Evolutionary conservation across 2,888 invertebrate genomes (phyloP).

Genomic region (Limnephilus lunatus): DNA sequence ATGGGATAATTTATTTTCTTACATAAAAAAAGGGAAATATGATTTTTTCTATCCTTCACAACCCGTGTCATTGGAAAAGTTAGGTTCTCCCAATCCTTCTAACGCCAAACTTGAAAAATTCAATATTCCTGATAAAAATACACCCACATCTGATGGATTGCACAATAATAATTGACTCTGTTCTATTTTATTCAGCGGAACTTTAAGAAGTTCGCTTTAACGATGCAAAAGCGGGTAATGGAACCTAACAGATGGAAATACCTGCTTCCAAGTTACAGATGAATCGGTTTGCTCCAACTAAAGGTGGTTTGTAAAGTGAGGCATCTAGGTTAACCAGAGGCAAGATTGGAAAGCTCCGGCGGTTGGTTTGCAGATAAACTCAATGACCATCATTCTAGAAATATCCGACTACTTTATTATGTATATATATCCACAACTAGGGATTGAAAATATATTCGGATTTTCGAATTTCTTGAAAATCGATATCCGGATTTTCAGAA

Average conservation of each 20-base stretch:
- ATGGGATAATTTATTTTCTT: too few relatives aligned
- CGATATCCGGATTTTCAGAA: too few relatives aligned
- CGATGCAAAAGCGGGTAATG: constrained; percentile 17
- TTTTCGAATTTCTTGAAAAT: too few relatives aligned
- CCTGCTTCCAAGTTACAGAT: constrained; percentile 18
- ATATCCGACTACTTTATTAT: constrained; percentile 51
- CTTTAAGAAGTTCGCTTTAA: neutral
- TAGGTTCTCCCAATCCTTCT: neutral
- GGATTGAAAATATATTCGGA: too few relatives aligned
- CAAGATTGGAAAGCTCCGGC: constrained; percentile 49
- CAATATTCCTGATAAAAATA: neutral
- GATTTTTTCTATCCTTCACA: too few relatives aligned
- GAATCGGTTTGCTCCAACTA: constrained; percentile 5
- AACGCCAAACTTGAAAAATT: neutral
- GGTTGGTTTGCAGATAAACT: constrained; percentile 57
- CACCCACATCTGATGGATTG: neutral
- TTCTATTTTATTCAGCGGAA: neutral
- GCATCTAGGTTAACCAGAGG: constrained; percentile 28
- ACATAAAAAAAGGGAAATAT: too few relatives aligned
- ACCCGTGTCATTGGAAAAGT: neutral
- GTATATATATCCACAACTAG: constrained; percentile 22
- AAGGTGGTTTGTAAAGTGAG: neutral
- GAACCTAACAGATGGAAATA: constrained; percentile 16
- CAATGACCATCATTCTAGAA: constrained; percentile 54
- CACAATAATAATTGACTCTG: neutral